Base-by-base conservation (phyloP, 2,113 vertebrate genomes). In the Holacanthus passer region DNA sequence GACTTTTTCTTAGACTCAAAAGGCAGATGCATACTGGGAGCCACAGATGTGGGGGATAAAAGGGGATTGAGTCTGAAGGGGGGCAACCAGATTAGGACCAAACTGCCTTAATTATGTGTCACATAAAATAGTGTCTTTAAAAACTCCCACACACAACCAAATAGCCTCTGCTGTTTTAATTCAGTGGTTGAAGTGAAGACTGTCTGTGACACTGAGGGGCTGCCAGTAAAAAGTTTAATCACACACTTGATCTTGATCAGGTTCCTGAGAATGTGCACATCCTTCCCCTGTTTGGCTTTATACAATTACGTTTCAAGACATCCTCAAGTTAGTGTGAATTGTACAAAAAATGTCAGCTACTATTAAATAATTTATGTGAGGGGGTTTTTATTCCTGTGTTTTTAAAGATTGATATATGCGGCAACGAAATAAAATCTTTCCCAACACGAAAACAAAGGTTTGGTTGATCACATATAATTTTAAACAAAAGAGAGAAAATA, bases 71-170 rank as follows among this genome's bases (percentile, higher is more conserved):
- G 39, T 58, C 22, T 58, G 31, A 68, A n/a, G 35, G 31, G 35
- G 62, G n/a, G 39, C 11, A 47, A 56, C 16, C 41, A 50, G 35
- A 50, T 76, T 12, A 58, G 50, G 69, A 39, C 63, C 24, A 73
- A 86, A 77, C 39, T 77, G 45, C 45, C 45, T 75, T 72, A 81
- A 75, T 70, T 74, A 69, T 67, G 39, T 79, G 19, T 71, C 76
- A 72, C 37, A 65, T 79, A 64, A 82, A 82, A 85, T 12, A 22
- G 14, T 39, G 41, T 45, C 27, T 58, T 75, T 64, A 56, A 62
- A 68, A 68, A 50, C 29, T 53, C 52, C 12, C 66, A 70, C 83
- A 77, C 63, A 63, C 24, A 74, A 70, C 55, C 27, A 69, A 20
- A 70, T 74, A 70, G 50, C 65, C 68, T 78, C 55, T 35, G 37